Conservation (phyloP, 2,888 invertebrate species). For the Oligia fasciuncula region DNA sequence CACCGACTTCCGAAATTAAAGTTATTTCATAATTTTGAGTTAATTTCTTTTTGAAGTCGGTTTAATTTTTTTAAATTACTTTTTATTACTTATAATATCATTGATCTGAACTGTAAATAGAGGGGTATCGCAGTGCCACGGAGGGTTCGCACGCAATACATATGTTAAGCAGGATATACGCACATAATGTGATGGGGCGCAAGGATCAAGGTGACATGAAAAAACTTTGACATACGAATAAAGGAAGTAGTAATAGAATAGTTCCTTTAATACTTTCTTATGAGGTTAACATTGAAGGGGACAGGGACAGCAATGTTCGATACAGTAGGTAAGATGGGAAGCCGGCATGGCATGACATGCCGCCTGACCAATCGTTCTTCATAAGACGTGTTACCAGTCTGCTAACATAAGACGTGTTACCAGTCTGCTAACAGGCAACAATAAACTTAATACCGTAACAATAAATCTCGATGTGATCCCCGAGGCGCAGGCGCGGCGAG, state of each 20-base stretch:
- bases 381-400: not conserved
- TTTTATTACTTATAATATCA: no score
- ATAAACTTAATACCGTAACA: not conserved
- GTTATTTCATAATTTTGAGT: no score
- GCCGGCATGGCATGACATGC: not conserved
- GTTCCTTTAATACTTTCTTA: not conserved
- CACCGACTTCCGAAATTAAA: no score
- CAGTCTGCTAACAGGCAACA: not conserved
- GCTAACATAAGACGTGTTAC: not conserved
- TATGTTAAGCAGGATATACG: constrained; percentile 17
- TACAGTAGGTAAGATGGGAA: not conserved
- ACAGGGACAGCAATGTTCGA: not conserved
- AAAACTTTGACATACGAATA: not conserved
- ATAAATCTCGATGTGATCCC: not conserved
- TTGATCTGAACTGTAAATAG: not conserved
- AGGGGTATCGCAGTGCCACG: not conserved
- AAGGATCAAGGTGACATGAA: constrained; percentile 7
- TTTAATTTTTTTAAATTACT: no score
- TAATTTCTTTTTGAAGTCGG: no score
- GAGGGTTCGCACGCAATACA: constrained; percentile 1
- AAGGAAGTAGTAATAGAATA: not conserved
- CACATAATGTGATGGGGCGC: constrained; percentile 1
- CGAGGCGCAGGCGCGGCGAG: not conserved
- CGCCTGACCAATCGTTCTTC: not conserved
- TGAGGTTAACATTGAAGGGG: not conserved